Evolutionary conservation across 1,140 invertebrate genomes (phyloP).

Genomic region (Triops cancriformis): DNA sequence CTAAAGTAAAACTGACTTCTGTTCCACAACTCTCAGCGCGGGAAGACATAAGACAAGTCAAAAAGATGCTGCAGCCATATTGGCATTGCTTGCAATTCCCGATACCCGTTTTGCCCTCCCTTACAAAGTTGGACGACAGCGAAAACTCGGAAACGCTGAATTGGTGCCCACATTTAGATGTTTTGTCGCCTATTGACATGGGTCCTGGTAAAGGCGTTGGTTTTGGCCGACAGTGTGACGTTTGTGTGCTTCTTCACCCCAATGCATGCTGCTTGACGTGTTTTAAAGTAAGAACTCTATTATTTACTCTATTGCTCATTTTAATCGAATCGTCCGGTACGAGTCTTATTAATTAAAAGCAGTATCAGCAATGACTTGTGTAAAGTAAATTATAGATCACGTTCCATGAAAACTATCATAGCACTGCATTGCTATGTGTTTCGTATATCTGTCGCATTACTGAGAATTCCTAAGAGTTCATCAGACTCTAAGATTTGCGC

Average conservation of each 20-base stretch:
- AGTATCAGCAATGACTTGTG: too few species aligned
- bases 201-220: conserved; percentile 49
- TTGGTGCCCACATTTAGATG: conserved; percentile 65
- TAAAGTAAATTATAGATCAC: too few species aligned
- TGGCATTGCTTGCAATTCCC: not conserved
- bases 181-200: conserved; percentile 41
- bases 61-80: not conserved
- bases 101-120: not conserved
- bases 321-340: too few species aligned
- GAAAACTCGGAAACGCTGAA: conserved; percentile 39
- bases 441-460: too few species aligned
- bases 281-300: conserved; percentile 41
- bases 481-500: too few species aligned
- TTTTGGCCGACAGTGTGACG: conserved; percentile 48
- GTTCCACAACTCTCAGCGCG: not conserved
- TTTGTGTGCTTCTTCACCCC: conserved; percentile 54
- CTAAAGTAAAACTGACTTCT: conserved; percentile 32
- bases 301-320: too few species aligned
- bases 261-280: conserved; percentile 82
- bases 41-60: not conserved
- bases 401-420: too few species aligned
- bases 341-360: too few species aligned
- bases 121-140: not conserved
- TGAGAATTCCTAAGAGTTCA: too few species aligned
- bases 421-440: too few species aligned